Evolutionary conservation across 2,113 vertebrate genomes (phyloP), one percentile per base, ranked within the genome.

Genomic region (Emberiza fucata): DNA sequence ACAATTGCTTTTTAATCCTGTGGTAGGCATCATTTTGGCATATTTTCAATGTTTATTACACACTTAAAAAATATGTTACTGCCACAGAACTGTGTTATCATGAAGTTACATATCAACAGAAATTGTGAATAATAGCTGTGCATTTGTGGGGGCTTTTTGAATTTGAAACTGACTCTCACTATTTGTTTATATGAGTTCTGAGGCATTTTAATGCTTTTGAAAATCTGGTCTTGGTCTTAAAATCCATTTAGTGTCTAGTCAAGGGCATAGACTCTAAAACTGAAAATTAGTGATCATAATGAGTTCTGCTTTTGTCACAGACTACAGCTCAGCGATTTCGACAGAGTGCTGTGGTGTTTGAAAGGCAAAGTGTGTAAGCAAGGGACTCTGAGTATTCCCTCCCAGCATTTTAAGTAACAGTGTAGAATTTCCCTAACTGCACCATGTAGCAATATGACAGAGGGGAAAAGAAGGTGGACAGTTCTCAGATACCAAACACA

Each of bases 41-140:
- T 86, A 88, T 90, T 94, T 93, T 96, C 88, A 96, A 80, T 90
- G 81, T 80, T 95, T 93, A 82, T 90, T 94, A 65, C 57, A 93
- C 81, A 65, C 66, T 92, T 93, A 47, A 33, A 86, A 95, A 92
- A 97, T 77, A 93, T 47, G 37, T 76, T 92, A 50, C 88, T 90
- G 75, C 56, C 76, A 78, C 83, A 83, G 82, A 88, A 70, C 88
- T 77, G 68, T 93, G 71, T 81, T 94, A 77, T 80, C 45, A 54
- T 73, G 68, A 90, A 93, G 75, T 79, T 88, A 80, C 44, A 37
- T 83, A 80, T 76, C 90, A 95, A 72, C 23, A 92, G 90, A 88
- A 96, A 94, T 82, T 72, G 35, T 73, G 90, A 92, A 90, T 85
- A 95, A 90, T 80, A 88, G 45, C 54, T 92, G 54, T 80, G 71